A percentile compares a stretch with the other conserved stretches of the same genome.
Conservation (phyloP, 2,113 vertebrate species). For the Hippocampus mohnikei region DNA sequence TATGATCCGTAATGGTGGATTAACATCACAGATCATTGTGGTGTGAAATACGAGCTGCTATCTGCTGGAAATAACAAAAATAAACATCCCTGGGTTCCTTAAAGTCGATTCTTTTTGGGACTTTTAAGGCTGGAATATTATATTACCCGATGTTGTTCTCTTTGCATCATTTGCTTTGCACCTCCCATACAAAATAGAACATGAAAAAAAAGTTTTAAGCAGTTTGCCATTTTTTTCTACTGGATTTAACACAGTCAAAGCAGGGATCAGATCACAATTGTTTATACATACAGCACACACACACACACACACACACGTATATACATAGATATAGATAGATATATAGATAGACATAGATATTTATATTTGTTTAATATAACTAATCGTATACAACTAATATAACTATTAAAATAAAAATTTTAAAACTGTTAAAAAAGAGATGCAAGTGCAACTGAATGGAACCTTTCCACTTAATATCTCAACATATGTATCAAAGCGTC, state of each 20-base stretch:
- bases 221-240: not conserved
- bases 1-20: not conserved
- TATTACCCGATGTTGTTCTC: not conserved
- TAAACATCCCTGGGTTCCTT: not conserved
- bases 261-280: not conserved
- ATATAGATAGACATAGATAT: too few relatives aligned
- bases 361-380: too few relatives aligned
- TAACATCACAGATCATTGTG: not conserved
- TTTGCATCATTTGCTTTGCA: not conserved
- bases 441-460: too few relatives aligned
- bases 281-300: too few relatives aligned
- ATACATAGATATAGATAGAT: too few relatives aligned
- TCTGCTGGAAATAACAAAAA: not conserved
- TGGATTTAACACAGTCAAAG: not conserved
- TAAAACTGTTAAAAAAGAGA: too few relatives aligned
- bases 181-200: not conserved
- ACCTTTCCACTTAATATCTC: too few relatives aligned
- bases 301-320: too few relatives aligned
- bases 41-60: not conserved
- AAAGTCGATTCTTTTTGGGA: not conserved
- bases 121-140: not conserved
- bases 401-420: too few relatives aligned
- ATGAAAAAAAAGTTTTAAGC: too few relatives aligned
- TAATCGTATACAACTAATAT: too few relatives aligned
- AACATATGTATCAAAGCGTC: too few relatives aligned